phyloP scores from a whole-genome alignment of 2,888 invertebrate genomes.

The Camptogramma bilineatum region DNA sequence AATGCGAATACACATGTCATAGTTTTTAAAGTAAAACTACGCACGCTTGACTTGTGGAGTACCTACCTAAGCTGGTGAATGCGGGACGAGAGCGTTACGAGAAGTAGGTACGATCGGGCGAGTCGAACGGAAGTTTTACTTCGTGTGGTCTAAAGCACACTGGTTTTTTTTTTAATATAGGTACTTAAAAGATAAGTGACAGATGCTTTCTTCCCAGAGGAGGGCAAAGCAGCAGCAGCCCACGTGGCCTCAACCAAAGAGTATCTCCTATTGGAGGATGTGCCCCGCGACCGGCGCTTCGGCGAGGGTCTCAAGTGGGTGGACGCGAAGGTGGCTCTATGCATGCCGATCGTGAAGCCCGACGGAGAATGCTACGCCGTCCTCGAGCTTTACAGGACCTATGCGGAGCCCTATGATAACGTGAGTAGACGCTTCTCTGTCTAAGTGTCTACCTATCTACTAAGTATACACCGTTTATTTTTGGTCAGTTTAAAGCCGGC shows the following conservation, averaged over 20 bases:
- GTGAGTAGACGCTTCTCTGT: conserved; percentile 51
- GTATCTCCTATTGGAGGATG: conserved; percentile 82
- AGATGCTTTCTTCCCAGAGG: conserved; percentile 61
- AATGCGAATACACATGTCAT: too few species aligned
- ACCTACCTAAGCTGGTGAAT: too few species aligned
- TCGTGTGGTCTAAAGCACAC: too few species aligned
- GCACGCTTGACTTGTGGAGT: too few species aligned
- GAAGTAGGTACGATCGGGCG: too few species aligned
- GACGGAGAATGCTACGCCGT: conserved; percentile 86
- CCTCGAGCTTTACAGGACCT: conserved; percentile 83
- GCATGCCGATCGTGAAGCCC: conserved; percentile 86
- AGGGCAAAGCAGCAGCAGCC: conserved; percentile 83
- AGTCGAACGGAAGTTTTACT: too few species aligned
- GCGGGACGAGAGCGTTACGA: too few species aligned
- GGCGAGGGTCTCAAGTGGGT: conserved; percentile 85
- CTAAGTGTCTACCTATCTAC: neutral
- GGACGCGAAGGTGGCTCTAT: conserved; percentile 84
- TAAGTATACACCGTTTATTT: too few species aligned
- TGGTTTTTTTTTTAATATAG: too few species aligned
- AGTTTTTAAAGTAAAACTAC: too few species aligned
- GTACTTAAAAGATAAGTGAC: too few species aligned
- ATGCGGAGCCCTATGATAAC: conserved; percentile 63
- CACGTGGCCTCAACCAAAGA: conserved; percentile 85
- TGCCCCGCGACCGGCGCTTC: conserved; percentile 84
- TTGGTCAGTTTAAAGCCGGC: too few species aligned